Evolutionary conservation across 2,797 vertebrate genomes (phyloP).

Genomic region (Trichosurus vulpecula): DNA sequence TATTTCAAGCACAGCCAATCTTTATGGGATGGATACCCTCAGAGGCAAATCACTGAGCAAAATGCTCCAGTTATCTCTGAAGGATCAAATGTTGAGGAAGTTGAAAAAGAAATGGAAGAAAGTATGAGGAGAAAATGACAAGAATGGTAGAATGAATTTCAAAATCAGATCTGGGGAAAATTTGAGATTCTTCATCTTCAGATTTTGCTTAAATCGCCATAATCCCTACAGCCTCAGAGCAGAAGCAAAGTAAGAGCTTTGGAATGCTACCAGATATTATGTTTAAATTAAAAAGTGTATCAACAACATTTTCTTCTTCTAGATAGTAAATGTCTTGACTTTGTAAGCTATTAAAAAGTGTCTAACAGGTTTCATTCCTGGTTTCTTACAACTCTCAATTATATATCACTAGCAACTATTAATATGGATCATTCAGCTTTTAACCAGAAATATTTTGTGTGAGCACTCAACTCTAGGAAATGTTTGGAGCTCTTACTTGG

Average conservation of each 20-base stretch:
- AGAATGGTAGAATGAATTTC: background rate
- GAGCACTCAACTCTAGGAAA: background rate
- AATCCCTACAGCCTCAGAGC: background rate
- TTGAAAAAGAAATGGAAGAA: background rate
- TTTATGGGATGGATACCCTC: background rate
- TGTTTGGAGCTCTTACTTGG: background rate
- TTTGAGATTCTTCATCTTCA: conserved; percentile 9
- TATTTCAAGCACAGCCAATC: background rate
- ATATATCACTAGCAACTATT: background rate
- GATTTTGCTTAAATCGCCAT: background rate
- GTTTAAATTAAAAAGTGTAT: background rate
- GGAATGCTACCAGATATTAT: background rate
- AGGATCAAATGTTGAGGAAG: background rate
- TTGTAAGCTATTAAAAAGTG: background rate
- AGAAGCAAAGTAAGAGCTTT: background rate
- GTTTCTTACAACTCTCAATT: conserved; percentile 3
- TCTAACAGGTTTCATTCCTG: background rate
- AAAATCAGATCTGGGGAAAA: background rate
- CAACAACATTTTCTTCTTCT: conserved; percentile 10
- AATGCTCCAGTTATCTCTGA: background rate
- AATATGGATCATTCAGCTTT: background rate
- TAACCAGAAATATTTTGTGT: background rate
- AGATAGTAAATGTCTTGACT: conserved; percentile 25
- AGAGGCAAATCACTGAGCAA: background rate
- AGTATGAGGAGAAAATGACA: conserved; percentile 13